Percentiles rank a stretch among this genome's conserved stretches.
These are phyloP conservation scores for Falco rusticolus DNA, from an alignment of 2,797 vertebrate species.

Conservation along the genomic window DNA sequence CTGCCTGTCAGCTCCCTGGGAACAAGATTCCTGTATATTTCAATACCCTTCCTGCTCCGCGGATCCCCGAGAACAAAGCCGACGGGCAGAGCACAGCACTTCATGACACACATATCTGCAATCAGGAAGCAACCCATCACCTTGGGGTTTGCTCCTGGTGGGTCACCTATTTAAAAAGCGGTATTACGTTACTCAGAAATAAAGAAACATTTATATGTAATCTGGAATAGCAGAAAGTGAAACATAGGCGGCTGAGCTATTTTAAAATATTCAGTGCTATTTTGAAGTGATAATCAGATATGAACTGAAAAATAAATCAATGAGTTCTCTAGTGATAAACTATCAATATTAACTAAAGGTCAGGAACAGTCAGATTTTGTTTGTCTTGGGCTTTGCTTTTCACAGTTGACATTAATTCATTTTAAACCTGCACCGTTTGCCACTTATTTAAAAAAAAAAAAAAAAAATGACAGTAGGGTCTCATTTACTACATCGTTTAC, in stretches of 20 bases:
- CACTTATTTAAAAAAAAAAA: neutral
- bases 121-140: constrained; percentile 51
- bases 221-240: neutral
- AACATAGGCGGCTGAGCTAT: fast-evolving
- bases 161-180: neutral
- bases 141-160: neutral
- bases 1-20: constrained; percentile 69
- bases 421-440: constrained; percentile 41
- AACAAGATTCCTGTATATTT: constrained; percentile 65
- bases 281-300: constrained; percentile 67
- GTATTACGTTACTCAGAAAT: neutral
- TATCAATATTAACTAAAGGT: constrained; percentile 72
- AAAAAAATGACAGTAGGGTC: neutral
- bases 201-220: neutral
- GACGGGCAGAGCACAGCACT: constrained; percentile 52
- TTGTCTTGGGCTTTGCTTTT: constrained; percentile 52
- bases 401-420: constrained; percentile 53
- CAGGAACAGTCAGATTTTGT: constrained; percentile 58
- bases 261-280: constrained; percentile 43
- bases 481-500: constrained; percentile 55
- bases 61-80: constrained; percentile 41
- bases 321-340: constrained; percentile 53
- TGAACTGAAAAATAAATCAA: constrained; percentile 64
- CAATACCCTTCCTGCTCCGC: constrained; percentile 29
- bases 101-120: neutral